Evolutionary conservation across 2,113 vertebrate genomes (phyloP).

Genomic region (Rostratula benghalensis): DNA sequence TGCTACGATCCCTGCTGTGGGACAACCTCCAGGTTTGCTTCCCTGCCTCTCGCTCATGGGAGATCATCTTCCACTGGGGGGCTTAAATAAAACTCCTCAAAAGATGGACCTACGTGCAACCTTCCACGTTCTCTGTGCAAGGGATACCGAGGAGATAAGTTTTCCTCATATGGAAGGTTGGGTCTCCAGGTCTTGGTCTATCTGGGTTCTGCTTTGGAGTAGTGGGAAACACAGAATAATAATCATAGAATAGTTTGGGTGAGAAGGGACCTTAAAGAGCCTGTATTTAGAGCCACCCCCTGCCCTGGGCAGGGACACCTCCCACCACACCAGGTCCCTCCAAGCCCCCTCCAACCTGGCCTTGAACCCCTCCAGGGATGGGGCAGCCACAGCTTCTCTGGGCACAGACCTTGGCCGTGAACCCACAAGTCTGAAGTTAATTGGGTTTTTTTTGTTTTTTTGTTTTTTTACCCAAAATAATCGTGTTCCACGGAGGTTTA

Average conservation of each 20-base stretch:
- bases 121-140: too few relatives aligned
- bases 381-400: too few relatives aligned
- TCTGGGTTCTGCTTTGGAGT: neutral
- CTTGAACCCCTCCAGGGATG: too few relatives aligned
- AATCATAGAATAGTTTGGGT: too few relatives aligned
- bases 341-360: too few relatives aligned
- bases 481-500: neutral
- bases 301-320: too few relatives aligned
- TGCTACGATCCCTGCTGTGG: neutral
- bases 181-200: too few relatives aligned
- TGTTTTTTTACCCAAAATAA: neutral
- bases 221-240: neutral
- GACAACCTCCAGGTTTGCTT: neutral
- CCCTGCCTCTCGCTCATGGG: neutral
- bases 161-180: neutral
- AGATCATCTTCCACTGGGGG: neutral
- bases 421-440: neutral
- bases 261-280: too few relatives aligned
- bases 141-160: neutral
- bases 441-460: neutral
- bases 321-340: too few relatives aligned
- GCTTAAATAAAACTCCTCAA: neutral
- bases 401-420: neutral
- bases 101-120: accelerated
- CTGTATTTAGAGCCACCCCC: too few relatives aligned